Base-by-base conservation (phyloP, 2,888 invertebrate species). In the Balanococcus diminutus region DNA sequence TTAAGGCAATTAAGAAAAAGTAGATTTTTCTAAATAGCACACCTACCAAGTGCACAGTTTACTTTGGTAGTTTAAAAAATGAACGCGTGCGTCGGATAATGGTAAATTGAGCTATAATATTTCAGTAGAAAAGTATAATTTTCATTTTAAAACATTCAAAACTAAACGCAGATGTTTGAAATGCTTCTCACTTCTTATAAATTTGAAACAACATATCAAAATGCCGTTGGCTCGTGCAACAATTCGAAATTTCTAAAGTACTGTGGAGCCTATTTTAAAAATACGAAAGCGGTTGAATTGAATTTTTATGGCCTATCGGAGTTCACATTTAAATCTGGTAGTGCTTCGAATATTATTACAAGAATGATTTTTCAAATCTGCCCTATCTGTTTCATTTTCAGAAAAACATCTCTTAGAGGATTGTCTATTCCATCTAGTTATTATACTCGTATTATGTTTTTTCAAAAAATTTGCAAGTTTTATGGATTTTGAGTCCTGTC, bases 131-230 rank as follows among this genome's bases (percentile, higher is more conserved):
- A 67, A 67, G 67, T 31, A 51, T 51, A 67, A 67, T 67, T 67
- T 67, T 67, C 31, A 11, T 42, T 42, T 42, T 42, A 42, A 42
- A 42, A 51, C 51, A 31, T 67, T 28, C 67, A 31, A 67, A 67
- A 31, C 31, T 67, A 67, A 67, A 28, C 67, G 28, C 67, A 67
- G 67, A 67, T 67, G 67, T 67, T 67, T 67, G 31, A 31, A 67
- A 67, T 67, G 67, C 31, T 67, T 67, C 67, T 67, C 67, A 67
- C 67, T 28, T 25, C 67, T 14, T 28, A 31, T 67, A 51, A 51
- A 51, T 67, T 67, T 31, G 67, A 67, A 67, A 67, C 31, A 28
- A 28, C 67, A 28, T 31, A 67, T 67, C 31, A 67, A 67, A 67
- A 16, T 16, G 25, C 67, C 28, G 31, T 67, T 31, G 67, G 25